Conservation (phyloP, 2,797 vertebrate species). For the Trachops cirrhosus region DNA sequence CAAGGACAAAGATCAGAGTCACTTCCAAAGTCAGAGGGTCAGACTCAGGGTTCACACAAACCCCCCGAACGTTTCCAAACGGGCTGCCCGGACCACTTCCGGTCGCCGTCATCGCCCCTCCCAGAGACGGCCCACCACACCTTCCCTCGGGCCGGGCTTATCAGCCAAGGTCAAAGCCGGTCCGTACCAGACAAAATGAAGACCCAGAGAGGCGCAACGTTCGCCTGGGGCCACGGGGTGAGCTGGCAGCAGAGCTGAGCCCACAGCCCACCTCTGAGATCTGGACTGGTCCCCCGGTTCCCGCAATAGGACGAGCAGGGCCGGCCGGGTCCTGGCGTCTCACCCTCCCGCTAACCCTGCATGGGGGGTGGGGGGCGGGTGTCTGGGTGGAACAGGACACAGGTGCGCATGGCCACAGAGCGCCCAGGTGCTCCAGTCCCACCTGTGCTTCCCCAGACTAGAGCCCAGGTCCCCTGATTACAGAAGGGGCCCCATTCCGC, state of each 20-base stretch:
- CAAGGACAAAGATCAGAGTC: constrained; percentile 28
- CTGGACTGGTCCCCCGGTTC: background rate
- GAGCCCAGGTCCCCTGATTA: fast-evolving
- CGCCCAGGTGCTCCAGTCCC: fast-evolving
- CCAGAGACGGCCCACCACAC: fast-evolving
- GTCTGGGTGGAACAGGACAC: background rate
- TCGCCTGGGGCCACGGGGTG: background rate
- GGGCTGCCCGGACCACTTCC: background rate
- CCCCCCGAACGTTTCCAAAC: background rate
- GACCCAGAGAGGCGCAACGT: fast-evolving
- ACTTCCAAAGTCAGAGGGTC: background rate
- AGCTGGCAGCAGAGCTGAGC: background rate
- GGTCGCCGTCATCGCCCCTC: fast-evolving
- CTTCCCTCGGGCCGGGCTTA: background rate
- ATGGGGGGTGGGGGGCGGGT: too few relatives aligned
- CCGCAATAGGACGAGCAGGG: background rate
- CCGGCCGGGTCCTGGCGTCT: too few relatives aligned
- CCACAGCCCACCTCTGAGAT: background rate
- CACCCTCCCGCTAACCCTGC: background rate
- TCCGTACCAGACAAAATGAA: background rate
- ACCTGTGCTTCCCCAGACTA: background rate
- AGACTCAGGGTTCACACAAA: too few relatives aligned
- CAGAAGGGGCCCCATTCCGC: background rate
- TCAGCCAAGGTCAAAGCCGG: fast-evolving
- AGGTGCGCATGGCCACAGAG: background rate